phyloP scores from a whole-genome alignment of 2,888 invertebrate species.

The Cosmia trapezina region DNA sequence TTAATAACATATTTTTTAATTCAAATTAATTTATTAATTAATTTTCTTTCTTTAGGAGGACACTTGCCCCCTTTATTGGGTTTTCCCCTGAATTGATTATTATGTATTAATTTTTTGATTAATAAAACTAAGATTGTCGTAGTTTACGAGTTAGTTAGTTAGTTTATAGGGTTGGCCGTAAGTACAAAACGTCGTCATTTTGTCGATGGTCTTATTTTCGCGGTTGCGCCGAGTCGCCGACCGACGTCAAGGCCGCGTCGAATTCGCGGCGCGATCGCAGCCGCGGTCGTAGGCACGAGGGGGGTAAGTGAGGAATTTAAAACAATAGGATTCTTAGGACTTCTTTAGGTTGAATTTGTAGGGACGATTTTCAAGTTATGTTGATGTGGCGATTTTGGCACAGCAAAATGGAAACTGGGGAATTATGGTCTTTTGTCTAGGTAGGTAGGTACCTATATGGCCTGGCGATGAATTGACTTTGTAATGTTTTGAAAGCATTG shows the following conservation, averaged over 20 bases:
- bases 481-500: neutral
- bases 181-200: slow-evolving; percentile 55
- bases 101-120: too few species aligned
- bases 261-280: slow-evolving; percentile 73
- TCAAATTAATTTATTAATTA: too few species aligned
- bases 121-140: neutral
- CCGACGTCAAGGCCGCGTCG: slow-evolving; percentile 86
- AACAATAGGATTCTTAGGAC: fast-evolving
- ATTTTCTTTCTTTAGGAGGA: too few species aligned
- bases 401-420: neutral
- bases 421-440: too few species aligned
- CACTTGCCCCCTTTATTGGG: too few species aligned
- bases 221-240: slow-evolving; percentile 77
- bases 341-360: neutral
- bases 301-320: slow-evolving; percentile 4
- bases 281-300: neutral
- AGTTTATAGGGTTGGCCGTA: neutral
- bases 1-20: too few species aligned
- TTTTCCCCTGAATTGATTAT: too few species aligned
- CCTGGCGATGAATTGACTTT: neutral
- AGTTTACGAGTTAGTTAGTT: neutral
- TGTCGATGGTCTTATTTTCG: slow-evolving; percentile 66
- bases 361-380: neutral
- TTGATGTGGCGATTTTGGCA: neutral
- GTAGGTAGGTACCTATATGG: too few species aligned